A percentile compares a stretch with the other conserved stretches of the same genome.
phyloP scores from a whole-genome alignment of 92 coral and sea anemone genomes.

The Bergia puertoricense region DNA sequence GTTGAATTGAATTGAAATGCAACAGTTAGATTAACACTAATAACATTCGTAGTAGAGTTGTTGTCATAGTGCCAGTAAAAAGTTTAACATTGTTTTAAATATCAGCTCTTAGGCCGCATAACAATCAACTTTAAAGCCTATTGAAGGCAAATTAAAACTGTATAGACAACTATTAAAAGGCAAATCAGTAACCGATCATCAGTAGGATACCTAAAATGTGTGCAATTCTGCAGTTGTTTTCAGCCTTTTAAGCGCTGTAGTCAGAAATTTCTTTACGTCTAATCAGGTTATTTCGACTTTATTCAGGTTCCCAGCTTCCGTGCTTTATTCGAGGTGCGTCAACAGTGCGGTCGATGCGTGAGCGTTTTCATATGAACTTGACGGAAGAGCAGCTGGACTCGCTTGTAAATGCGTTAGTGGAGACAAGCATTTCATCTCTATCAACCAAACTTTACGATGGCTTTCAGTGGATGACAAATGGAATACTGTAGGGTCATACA shows the following conservation, averaged over 20 bases:
- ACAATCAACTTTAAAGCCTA: not conserved
- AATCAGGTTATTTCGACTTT: not conserved
- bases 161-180: no score
- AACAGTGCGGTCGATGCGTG: conserved; percentile 91
- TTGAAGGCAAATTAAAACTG: no score
- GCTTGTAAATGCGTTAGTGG: conserved; percentile 88
- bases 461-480: conserved; percentile 96
- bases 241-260: not conserved
- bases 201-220: no score
- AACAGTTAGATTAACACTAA: not conserved
- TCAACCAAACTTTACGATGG: conserved; percentile 98
- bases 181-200: no score
- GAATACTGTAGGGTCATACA: conserved; percentile 63
- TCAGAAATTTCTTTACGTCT: not conserved
- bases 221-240: no score
- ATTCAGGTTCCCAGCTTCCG: conserved; percentile 92
- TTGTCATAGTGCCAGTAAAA: not conserved
- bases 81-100: no score
- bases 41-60: not conserved
- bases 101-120: not conserved
- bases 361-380: conserved; percentile 94
- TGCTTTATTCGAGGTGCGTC: conserved; percentile 97
- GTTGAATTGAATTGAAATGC: not conserved
- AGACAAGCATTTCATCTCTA: conserved; percentile 91
- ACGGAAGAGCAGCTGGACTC: conserved; percentile 96